phyloP scores from a whole-genome alignment of 2,113 vertebrate genomes.

The Chionis minor region DNA sequence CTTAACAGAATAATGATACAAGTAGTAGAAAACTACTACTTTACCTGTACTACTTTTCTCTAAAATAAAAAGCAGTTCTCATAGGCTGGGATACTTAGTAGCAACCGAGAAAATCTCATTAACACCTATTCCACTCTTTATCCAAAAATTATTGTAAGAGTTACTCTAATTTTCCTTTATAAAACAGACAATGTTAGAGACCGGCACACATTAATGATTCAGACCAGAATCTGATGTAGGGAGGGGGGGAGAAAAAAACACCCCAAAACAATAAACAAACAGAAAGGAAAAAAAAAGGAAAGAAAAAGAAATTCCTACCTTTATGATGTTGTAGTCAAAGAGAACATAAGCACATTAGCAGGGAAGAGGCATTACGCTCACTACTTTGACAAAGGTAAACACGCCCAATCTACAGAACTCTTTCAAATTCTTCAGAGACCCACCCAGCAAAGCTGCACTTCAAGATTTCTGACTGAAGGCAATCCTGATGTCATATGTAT shows the following conservation, averaged over 20 bases:
- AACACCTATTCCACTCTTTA: neutral
- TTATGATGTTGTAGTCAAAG: constrained; percentile 13
- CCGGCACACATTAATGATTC: neutral
- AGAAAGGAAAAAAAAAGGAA: neutral
- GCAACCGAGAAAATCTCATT: neutral
- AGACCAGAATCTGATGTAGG: neutral
- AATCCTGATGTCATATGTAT: constrained; percentile 53
- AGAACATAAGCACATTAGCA: neutral
- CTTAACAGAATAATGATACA: neutral
- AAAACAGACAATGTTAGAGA: neutral
- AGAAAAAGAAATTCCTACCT: constrained; percentile 64
- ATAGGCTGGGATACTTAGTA: neutral
- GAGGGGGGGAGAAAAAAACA: no score
- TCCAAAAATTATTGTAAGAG: neutral
- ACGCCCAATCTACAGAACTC: constrained; percentile 58
- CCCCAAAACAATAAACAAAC: no score
- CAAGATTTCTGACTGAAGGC: constrained; percentile 76
- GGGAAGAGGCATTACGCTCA: neutral
- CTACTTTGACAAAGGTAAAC: constrained; percentile 44
- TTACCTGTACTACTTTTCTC: neutral
- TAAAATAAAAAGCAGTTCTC: neutral
- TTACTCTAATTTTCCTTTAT: neutral
- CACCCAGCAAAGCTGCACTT: constrained; percentile 83
- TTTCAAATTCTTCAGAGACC: constrained; percentile 79
- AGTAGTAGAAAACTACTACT: neutral